Evolutionary conservation across 2,888 invertebrate species (phyloP), one percentile per base, ranked within the genome.

Genomic region (Acrocera orbiculus): DNA sequence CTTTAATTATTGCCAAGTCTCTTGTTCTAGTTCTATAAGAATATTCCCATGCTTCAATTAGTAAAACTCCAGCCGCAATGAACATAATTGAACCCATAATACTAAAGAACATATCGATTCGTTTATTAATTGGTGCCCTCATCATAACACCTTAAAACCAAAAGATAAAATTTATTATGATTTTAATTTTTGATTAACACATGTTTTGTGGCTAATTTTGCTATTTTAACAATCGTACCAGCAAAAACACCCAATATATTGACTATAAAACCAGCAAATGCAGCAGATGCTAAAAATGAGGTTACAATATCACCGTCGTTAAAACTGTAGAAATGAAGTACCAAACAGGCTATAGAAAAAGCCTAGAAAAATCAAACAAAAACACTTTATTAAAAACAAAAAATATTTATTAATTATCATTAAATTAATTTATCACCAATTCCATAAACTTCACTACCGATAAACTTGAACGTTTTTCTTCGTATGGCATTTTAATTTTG

Each of bases 21-120:
- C 60, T 45, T 26, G 61, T 61, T 30, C 56, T 48, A 9, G 61
- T 61, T 9, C 61, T 48, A 46, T 60, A 60, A 4, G 58, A 47
- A 38, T 63, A 55, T 32, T 66, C 58, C 62, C 66, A 73, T 49
- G 62, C 65, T 50, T 79, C 71, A 49, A 82, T 78, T 38, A 75
- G 66, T 32, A 82, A 50, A 2, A 76, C 72, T 16, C 81, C 83
- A 19, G 75, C 70, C 15, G 75, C 70, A 28, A 82, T 64, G 56
- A 82, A 83, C 2, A 80, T 54, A 1, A 66, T 71, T 30, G 75
- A 73, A 17, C 82, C 83, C 16, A 76, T 61, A 31, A 82, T 54
- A 30, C 78, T 75, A 62, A 76, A 81, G 66, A 79, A 81, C 30
- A 83, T 72, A 46, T 83, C 82, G 43, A 81, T 71, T 46, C 76